Conservation (phyloP, 2,113 vertebrate genomes). For the Irena cyanogastra region DNA sequence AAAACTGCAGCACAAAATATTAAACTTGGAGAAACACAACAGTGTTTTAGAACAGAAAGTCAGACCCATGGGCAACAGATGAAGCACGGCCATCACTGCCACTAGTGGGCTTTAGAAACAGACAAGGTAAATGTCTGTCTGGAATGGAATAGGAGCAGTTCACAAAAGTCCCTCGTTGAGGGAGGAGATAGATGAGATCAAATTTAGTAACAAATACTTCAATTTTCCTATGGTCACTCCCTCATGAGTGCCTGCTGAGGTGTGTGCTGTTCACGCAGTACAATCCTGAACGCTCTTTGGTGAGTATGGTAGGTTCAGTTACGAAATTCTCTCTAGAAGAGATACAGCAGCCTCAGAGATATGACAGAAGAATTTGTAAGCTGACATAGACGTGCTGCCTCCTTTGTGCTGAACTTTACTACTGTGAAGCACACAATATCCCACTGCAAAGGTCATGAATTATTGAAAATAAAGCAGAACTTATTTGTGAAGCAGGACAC, state of each 20-base stretch:
- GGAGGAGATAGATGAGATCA: background rate
- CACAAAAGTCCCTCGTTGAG: background rate
- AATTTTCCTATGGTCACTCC: background rate
- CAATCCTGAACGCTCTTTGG: background rate
- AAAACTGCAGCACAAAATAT: background rate
- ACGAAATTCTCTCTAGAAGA: background rate
- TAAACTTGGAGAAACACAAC: background rate
- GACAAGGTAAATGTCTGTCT: background rate
- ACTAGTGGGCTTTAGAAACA: background rate
- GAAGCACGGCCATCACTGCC: background rate
- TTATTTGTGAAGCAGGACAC: background rate
- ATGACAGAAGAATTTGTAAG: background rate
- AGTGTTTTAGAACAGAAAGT: background rate
- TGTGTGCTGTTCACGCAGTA: background rate
- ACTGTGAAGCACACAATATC: background rate
- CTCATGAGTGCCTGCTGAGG: background rate
- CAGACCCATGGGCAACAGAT: background rate
- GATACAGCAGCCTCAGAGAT: background rate
- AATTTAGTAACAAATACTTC: background rate
- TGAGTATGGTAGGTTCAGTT: background rate
- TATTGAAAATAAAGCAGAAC: background rate
- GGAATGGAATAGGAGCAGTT: background rate
- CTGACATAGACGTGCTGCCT: fast-evolving
- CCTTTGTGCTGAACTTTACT: background rate
- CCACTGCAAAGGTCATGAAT: background rate